Evolutionary conservation across 2,113 vertebrate genomes (phyloP).

Genomic region (Odocoileus hemionus): DNA sequence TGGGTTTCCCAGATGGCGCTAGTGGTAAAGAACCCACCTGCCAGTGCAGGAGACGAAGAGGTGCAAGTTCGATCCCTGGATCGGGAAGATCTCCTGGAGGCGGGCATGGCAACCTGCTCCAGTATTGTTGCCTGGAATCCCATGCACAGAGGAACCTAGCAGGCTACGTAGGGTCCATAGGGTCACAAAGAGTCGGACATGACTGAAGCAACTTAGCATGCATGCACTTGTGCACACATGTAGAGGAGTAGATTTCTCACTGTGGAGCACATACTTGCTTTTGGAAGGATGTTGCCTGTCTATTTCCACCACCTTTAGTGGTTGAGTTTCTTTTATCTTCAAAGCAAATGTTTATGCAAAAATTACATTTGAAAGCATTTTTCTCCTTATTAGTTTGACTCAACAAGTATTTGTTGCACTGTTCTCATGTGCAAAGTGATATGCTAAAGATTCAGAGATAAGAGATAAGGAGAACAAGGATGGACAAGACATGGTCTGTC

Average conservation of each 20-base stretch:
- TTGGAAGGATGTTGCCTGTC: background rate
- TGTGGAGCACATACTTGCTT: background rate
- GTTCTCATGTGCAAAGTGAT: background rate
- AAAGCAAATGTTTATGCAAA: background rate
- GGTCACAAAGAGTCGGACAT: background rate
- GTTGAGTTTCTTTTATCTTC: background rate
- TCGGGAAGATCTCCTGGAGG: background rate
- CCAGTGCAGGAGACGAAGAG: background rate
- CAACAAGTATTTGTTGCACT: background rate
- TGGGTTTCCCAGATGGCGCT: background rate
- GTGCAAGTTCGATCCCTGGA: background rate
- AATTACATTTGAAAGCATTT: conserved; percentile 4
- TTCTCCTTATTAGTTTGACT: conserved; percentile 4
- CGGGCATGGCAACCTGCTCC: background rate
- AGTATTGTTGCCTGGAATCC: background rate
- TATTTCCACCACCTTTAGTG: too few species aligned
- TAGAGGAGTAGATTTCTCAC: background rate
- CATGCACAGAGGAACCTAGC: background rate
- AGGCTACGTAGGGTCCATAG: background rate
- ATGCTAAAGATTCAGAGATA: background rate
- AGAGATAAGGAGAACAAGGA: background rate
- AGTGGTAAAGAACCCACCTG: background rate
- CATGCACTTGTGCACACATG: background rate
- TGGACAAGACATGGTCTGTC: background rate
- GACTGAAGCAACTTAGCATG: background rate